phyloP scores from a whole-genome alignment of 1,140 invertebrate genomes.

The Lordiphosa mommai region DNA sequence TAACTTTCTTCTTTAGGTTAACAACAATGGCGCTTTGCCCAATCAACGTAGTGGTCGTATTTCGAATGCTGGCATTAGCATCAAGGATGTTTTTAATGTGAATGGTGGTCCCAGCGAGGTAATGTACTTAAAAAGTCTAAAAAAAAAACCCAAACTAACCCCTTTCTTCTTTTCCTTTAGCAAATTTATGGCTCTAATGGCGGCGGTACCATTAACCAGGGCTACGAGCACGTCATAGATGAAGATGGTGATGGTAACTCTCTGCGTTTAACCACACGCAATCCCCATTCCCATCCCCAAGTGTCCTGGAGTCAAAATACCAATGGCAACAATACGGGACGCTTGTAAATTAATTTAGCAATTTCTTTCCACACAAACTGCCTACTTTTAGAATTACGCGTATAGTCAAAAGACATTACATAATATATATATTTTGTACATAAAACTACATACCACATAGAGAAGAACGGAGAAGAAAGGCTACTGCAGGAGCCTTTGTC shows the following conservation, averaged over 20 bases:
- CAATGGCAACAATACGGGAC: constrained; percentile 62
- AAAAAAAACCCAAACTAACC: not conserved
- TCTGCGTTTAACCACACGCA: constrained; percentile 81
- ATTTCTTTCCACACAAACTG: constrained; percentile 42
- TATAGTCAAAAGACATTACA: constrained; percentile 50
- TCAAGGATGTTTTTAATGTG: constrained; percentile 83
- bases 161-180: constrained; percentile 16
- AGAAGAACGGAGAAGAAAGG: constrained; percentile 14
- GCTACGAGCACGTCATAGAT: constrained; percentile 82
- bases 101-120: constrained; percentile 80
- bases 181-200: constrained; percentile 78
- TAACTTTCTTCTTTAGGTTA: constrained; percentile 34
- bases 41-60: constrained; percentile 80
- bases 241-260: constrained; percentile 83
- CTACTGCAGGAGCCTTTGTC: constrained; percentile 36
- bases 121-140: not conserved
- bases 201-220: constrained; percentile 82
- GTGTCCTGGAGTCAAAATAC: constrained; percentile 75
- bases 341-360: constrained; percentile 57
- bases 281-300: constrained; percentile 62
- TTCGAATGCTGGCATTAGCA: constrained; percentile 83
- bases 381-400: constrained; percentile 35
- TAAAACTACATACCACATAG: constrained; percentile 30
- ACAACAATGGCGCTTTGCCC: constrained; percentile 66
- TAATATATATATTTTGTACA: constrained; percentile 22